Evolutionary conservation across 2,888 invertebrate species (phyloP), one percentile per base, ranked within the genome.

Genomic region (Scrobipalpa costella): DNA sequence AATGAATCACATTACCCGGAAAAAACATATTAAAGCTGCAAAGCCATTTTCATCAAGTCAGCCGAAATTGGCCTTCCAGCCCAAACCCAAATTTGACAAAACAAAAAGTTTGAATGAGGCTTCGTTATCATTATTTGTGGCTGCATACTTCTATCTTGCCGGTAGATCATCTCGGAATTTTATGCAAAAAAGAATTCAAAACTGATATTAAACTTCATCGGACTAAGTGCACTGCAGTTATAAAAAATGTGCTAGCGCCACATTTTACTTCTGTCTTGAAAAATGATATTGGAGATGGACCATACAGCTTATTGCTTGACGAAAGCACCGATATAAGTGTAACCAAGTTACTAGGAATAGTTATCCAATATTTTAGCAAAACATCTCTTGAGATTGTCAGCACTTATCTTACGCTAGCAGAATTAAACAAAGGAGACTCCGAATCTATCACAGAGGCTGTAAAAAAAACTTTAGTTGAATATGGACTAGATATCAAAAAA

Each of bases 311-410:
- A 63, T 58, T 70, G n/a, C 60, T 68, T n/a, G 68, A 67, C 19
- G 68, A 70, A 66, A 66, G 66, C 15, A 70, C 70, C 3, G 68
- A 70, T 66, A 67, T 70, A 50, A 27, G 66, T 0, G 65, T 68
- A 11, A 47, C 15, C n/a, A 59, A 59, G 44, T n/a, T 19, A 15
- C 59, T 68, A 57, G 67, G 68, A 49, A 36, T 68, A 6, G 44
- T 67, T 57, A 68, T 68, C 21, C n/a, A 15, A 47, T 47, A 47
- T 47, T 47, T 47, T 47, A 47, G 47, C 38, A 36, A 15, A 8
- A 38, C 34, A 11, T 57, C 15, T 15, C 17, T 17, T 38, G 38
- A 36, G 19, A 57, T 57, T 17, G 38, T 38, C 9, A 17, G 8
- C n/a, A 57, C 36, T 17, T 57, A 17, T 17, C 19, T 57, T 15